Percentiles rank a stretch among this genome's conserved stretches.
Conservation (phyloP, 2,888 invertebrate species). For the Lochmaea crataegi region DNA sequence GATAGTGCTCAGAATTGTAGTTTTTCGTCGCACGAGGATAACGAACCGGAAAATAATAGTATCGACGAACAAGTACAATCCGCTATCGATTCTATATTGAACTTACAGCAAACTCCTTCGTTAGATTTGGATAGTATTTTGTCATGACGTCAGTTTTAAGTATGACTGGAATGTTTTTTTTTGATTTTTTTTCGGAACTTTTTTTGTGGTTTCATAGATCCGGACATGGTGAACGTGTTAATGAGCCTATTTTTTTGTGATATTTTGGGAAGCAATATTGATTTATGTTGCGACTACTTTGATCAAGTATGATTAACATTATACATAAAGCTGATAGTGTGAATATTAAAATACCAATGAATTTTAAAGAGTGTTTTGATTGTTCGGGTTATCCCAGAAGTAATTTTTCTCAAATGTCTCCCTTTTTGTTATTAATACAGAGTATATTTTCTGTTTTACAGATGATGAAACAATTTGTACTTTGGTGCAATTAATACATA, state of each 20-base stretch:
- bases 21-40: constrained; percentile 50
- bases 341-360: constrained; percentile 5
- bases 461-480: no score
- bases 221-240: background rate
- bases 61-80: constrained; percentile 83
- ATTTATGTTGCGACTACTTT: constrained; percentile 17
- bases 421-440: no score
- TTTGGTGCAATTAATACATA: no score
- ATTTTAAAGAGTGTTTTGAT: background rate
- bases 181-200: constrained; percentile 10
- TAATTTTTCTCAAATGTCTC: no score
- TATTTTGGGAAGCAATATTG: constrained; percentile 33
- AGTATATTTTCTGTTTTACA: no score
- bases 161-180: constrained; percentile 26
- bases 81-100: constrained; percentile 83
- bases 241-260: constrained; percentile 28
- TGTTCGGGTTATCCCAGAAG: background rate
- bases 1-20: constrained; percentile 42
- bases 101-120: constrained; percentile 68
- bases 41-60: constrained; percentile 67
- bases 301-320: constrained; percentile 17
- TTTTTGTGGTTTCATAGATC: constrained; percentile 22
- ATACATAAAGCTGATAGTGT: constrained; percentile 7
- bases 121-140: constrained; percentile 64
- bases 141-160: constrained; percentile 63